These are phyloP conservation scores for Lucifuga dentata DNA, from an alignment of 2,113 vertebrate species.

Conservation along the genomic window DNA sequence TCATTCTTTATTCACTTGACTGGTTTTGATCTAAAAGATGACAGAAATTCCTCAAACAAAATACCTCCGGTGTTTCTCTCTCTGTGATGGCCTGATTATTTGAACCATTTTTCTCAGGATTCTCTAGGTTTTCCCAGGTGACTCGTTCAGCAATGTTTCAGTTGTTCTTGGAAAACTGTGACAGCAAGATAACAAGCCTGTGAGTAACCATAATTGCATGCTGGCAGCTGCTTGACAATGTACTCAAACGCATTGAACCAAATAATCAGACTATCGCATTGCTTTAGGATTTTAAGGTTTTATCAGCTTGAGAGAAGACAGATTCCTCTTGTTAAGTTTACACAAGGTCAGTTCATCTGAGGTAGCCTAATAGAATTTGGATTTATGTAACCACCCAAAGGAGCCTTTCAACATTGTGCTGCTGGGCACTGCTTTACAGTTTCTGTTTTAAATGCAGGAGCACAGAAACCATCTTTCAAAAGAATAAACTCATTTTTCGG, in stretches of 20 bases:
- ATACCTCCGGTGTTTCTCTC: constrained; percentile 39
- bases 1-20: constrained; percentile 51
- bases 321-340: neutral
- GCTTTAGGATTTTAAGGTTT: no score
- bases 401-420: neutral
- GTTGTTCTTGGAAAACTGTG: no score
- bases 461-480: neutral
- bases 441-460: constrained; percentile 17
- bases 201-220: no score
- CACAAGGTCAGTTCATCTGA: neutral
- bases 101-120: neutral
- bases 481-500: no score
- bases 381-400: neutral
- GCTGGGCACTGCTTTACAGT: neutral
- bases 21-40: constrained; percentile 53
- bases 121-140: neutral
- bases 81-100: constrained; percentile 31
- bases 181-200: no score
- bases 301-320: no score
- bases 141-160: neutral
- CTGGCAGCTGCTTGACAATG: no score
- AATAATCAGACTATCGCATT: no score
- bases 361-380: neutral
- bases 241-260: no score
- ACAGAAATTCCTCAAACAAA: constrained; percentile 46